Evolutionary conservation across 2,888 invertebrate species (phyloP).

Genomic region (Tenthredo distinguenda): DNA sequence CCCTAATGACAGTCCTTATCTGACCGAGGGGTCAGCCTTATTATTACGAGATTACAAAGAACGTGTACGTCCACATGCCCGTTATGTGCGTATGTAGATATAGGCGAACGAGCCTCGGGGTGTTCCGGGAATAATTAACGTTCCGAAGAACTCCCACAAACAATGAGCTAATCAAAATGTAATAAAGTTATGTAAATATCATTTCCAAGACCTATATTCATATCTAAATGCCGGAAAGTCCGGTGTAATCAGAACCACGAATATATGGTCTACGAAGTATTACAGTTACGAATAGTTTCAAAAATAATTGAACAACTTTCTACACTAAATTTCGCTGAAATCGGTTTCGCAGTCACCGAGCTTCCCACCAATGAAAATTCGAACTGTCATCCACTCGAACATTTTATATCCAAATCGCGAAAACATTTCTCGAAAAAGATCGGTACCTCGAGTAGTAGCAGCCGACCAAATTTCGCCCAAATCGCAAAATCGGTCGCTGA

Average conservation of each 20-base stretch:
- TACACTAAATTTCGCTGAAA: neutral
- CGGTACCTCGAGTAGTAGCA: too few species aligned
- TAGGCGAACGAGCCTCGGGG: neutral
- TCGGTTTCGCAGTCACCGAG: neutral
- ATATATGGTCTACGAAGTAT: neutral
- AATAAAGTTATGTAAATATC: neutral
- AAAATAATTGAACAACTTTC: too few species aligned
- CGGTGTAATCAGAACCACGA: neutral
- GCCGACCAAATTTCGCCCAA: neutral
- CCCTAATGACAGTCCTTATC: slow-evolving; percentile 12
- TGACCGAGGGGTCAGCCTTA: neutral
- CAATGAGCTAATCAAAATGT: neutral
- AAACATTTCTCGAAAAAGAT: too few species aligned
- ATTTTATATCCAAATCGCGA: neutral
- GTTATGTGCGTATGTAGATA: neutral
- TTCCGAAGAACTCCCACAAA: neutral
- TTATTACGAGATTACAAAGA: neutral
- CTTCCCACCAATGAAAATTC: neutral
- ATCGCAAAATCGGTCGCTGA: neutral
- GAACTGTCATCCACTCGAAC: neutral
- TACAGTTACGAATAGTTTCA: neutral
- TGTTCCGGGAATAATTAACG: slow-evolving; percentile 10
- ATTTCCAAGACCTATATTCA: neutral
- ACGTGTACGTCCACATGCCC: neutral
- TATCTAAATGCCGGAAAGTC: neutral